Evolutionary conservation across 2,888 invertebrate species (phyloP).

Genomic region (Acronicta leporina): DNA sequence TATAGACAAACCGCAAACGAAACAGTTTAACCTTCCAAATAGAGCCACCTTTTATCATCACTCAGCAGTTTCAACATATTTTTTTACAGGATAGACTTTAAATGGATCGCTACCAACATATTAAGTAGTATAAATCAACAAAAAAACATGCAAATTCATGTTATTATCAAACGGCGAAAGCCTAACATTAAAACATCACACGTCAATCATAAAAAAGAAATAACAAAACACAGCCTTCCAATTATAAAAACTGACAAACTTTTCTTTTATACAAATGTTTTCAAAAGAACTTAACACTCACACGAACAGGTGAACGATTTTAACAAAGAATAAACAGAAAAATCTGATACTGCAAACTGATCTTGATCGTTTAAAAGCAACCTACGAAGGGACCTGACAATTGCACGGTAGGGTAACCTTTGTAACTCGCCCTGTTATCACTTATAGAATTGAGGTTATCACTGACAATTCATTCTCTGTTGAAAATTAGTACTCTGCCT

Average conservation of each 20-base stretch:
- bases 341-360: constrained; percentile 55
- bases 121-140: no score
- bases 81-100: no score
- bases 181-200: background rate
- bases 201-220: background rate
- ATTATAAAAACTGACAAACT: constrained; percentile 27
- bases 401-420: constrained; percentile 17
- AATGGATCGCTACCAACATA: no score
- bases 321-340: constrained; percentile 44
- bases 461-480: background rate
- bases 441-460: constrained; percentile 19
- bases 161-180: no score
- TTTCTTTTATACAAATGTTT: constrained; percentile 27
- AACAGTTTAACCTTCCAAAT: no score
- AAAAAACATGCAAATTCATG: no score
- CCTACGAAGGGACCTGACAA: constrained; percentile 50
- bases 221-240: background rate
- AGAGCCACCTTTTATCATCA: no score
- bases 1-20: no score
- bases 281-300: constrained; percentile 38
- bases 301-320: constrained; percentile 21
- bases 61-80: no score
- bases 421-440: constrained; percentile 43
- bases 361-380: constrained; percentile 66
- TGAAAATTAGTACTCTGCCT: background rate